Evolutionary conservation across 2,888 invertebrate species (phyloP), one percentile per base, ranked within the genome.

Genomic region (Athetis lepigone): DNA sequence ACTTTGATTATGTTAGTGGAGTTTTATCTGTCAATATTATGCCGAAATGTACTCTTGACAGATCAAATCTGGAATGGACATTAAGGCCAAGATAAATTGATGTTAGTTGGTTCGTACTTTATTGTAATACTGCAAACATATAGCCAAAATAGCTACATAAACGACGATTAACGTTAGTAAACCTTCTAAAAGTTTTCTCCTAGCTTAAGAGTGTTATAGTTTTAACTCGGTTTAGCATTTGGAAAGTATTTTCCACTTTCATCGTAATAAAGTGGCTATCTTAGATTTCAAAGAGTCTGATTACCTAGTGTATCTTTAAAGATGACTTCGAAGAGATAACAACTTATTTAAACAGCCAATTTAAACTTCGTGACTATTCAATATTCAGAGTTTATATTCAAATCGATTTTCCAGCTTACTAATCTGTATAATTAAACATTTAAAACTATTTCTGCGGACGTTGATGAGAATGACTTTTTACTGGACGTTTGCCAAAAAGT

Each of bases 301-400:
- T 68, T 43, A 50, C 19, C 25, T 70, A 19, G 43, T 27, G 39
- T 49, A 47, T 63, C 62, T 70, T 71, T 62, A 67, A 50, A 71
- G 45, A 75, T 71, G 59, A 47, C 23, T 61, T 71, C 50, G 23
- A 13, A 27, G 63, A 60, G 67, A 46, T 60, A 60, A 61, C 39
- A 23, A 36, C 37, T 49, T 29, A 59, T 52, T 69, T 49, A 52
- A 68, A 58, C 46, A 74, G 43, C 8, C 47, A 54, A 54, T 39
- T 45, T n/a, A 13, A 43, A 33, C 27, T 23, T 68, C 69, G 74
- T 70, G 75, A 75, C 54, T 69, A 45, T 42, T 75, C 40, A 74
- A 21, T n/a, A 54, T 43, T 40, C 61, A 16, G 36, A 33, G 37
- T 60, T 61, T 55, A 50, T 25, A 70, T 69, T 60, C 43, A 27